Evolutionary conservation across 2,888 invertebrate genomes (phyloP).

Genomic region (Epirrhoe alternata): DNA sequence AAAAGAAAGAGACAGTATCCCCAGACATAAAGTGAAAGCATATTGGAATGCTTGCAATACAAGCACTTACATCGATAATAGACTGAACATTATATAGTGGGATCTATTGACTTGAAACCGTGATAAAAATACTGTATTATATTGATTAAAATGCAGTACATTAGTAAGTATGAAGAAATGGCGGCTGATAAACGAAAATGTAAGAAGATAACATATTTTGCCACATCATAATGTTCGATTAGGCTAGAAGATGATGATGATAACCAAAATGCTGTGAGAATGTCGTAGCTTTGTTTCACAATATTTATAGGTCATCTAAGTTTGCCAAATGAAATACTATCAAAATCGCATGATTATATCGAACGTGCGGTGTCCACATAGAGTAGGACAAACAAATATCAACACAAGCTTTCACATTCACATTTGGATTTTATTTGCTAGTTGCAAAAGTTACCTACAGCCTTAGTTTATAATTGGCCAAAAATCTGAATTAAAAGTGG

Average conservation of each 20-base stretch:
- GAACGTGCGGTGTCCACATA: not conserved
- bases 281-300: not conserved
- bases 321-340: not conserved
- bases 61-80: slow-evolving; percentile 54
- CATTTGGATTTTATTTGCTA: not conserved
- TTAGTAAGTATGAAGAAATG: too few relatives aligned
- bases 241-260: too few relatives aligned
- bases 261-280: not conserved
- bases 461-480: not conserved
- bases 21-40: slow-evolving; percentile 69
- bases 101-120: slow-evolving; percentile 11
- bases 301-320: not conserved
- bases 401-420: not conserved
- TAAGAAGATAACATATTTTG: too few relatives aligned
- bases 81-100: slow-evolving; percentile 21
- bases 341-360: not conserved
- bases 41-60: slow-evolving; percentile 64
- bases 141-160: not conserved
- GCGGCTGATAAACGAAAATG: too few relatives aligned
- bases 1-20: slow-evolving; percentile 39
- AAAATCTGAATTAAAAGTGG: too few relatives aligned
- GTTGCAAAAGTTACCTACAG: not conserved
- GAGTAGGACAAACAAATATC: not conserved
- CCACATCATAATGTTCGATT: too few relatives aligned
- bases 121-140: not conserved